phyloP scores from a whole-genome alignment of 2,797 vertebrate genomes.

The Hydrolagus colliei region DNA sequence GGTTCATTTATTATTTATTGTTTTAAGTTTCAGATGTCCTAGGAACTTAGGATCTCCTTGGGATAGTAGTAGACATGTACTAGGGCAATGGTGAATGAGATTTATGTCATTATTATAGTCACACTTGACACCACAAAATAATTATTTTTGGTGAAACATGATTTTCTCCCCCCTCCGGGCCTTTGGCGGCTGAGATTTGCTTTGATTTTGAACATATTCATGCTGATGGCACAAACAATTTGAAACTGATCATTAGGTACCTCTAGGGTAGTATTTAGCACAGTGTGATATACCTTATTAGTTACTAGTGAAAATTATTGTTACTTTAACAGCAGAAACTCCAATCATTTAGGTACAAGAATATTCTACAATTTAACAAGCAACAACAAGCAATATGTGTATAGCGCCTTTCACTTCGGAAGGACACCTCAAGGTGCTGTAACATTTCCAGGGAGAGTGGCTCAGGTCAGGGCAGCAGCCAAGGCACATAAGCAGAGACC shows the following conservation, averaged over 20 bases:
- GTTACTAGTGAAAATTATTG: slow-evolving; percentile 7
- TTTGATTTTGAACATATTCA: neutral
- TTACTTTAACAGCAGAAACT: neutral
- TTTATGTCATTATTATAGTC: neutral
- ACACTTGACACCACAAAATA: neutral
- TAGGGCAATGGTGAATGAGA: neutral
- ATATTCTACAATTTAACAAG: neutral
- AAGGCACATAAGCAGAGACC: too few species aligned
- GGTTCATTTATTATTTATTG: too few species aligned
- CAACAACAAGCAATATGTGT: too few species aligned
- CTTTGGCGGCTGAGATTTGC: neutral
- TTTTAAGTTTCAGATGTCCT: too few species aligned
- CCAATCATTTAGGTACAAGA: neutral
- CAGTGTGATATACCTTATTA: slow-evolving; percentile 2
- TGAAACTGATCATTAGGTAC: neutral
- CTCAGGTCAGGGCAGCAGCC: too few species aligned
- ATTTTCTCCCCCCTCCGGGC: neutral
- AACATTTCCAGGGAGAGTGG: too few species aligned
- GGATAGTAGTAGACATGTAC: too few species aligned
- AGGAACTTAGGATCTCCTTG: too few species aligned
- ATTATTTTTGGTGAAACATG: neutral
- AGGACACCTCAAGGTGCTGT: too few species aligned
- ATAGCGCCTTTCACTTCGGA: too few species aligned
- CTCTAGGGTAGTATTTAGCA: slow-evolving; percentile 10
- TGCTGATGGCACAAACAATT: neutral